Base-by-base conservation (phyloP, 2,888 invertebrate species). In the Drosophila birchii region DNA sequence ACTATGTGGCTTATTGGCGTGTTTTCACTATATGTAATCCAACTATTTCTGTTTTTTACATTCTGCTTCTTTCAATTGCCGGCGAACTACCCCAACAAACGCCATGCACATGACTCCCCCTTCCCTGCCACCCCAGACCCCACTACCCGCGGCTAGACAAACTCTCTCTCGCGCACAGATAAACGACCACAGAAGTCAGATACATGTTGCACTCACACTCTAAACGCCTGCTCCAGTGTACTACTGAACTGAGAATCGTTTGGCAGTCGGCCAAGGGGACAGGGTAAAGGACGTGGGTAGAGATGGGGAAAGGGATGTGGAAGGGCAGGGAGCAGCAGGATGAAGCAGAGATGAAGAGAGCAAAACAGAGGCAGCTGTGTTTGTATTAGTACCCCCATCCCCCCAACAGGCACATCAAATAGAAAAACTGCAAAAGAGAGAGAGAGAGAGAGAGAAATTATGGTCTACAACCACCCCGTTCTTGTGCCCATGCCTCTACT, bases 51-150 rank as follows among this genome's bases (percentile, higher is more conserved):
- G 32, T 69, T 60, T 54, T 41, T 29, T 61, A 36, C 43, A 36
- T 20, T 59, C 44, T 45, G 36, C 23, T 67, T 62, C 26, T 49
- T 64, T 67, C 54, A 55, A 61, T 47, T 75, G 56, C 55, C 55
- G 80, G 79, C 77, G 89, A 88, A 85, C 87, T 88, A 88, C 89
- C 85, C 87, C 85, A 86, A 89, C 89, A 85, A 86, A 82, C 79
- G 76, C 66, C 73, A 66, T 82, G 81, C 84, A 83, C 74, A 80
- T 63, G 78, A 69, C 61, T 54, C 45, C 73, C 34, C 47, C n/a
- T 12, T 12, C 41, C 75, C 67, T 38, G 26, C 55, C 47, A 56
- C 58, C 43, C 39, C 67, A 34, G 20, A 14, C 53, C 43, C 47
- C 54, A 39, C 56, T 20, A 16, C 49, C 49, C 49, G 54, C 54